Conservation (phyloP, 2,888 invertebrate genomes). For the Trissoscelio sp. region DNA sequence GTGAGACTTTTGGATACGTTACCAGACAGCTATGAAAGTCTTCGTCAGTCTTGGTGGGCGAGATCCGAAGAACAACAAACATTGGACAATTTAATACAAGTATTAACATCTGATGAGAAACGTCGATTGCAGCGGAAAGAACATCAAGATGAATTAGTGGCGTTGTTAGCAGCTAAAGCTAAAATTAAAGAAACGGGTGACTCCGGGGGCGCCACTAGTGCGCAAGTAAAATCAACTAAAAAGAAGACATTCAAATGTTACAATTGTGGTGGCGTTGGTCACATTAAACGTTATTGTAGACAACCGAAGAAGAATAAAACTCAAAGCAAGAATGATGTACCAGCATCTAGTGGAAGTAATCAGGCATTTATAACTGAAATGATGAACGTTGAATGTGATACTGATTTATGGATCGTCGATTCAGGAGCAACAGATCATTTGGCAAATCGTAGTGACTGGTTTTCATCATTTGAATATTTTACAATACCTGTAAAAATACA, state of each 20-base stretch:
- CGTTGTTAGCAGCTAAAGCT: no score
- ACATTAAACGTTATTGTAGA: no score
- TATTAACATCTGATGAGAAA: conserved; percentile 46
- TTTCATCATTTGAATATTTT: conserved; percentile 36
- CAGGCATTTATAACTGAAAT: conserved; percentile 12
- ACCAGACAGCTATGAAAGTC: conserved; percentile 54
- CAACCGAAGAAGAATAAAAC: background rate
- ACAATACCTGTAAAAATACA: conserved; percentile 31
- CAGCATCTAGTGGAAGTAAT: no score
- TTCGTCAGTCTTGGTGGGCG: conserved; percentile 62
- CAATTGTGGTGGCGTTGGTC: no score
- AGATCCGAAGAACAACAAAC: conserved; percentile 48
- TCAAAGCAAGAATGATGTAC: background rate
- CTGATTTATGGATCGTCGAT: conserved; percentile 49
- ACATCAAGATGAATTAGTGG: conserved; percentile 34
- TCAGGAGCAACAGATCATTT: conserved; percentile 49
- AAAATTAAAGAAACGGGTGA: no score
- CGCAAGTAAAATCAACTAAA: no score
- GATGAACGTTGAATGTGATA: background rate
- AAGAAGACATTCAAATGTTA: no score
- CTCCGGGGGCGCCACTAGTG: no score
- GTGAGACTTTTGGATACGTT: conserved; percentile 58
- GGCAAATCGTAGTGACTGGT: conserved; percentile 45
- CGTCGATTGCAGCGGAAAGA: conserved; percentile 26
- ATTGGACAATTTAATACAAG: conserved; percentile 23